Evolutionary conservation across 2,113 vertebrate genomes (phyloP).

Genomic region (Castor canadensis): DNA sequence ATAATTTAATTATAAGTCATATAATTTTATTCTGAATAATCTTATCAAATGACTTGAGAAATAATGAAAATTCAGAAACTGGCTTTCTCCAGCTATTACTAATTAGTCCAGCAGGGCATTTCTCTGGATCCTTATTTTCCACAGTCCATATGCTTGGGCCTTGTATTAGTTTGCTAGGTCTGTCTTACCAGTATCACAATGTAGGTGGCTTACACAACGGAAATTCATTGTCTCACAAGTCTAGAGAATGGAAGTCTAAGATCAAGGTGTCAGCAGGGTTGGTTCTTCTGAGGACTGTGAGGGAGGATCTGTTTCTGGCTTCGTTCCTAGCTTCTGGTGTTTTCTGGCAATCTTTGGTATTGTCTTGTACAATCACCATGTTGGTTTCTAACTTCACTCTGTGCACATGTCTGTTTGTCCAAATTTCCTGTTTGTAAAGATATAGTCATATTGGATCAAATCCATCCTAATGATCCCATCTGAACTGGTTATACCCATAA

Average conservation of each 20-base stretch:
- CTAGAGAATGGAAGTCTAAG: neutral
- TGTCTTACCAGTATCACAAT: neutral
- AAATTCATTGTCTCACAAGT: neutral
- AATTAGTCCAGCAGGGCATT: neutral
- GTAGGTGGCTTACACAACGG: neutral
- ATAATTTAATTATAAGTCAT: neutral
- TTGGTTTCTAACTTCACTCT: neutral
- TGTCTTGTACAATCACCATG: neutral
- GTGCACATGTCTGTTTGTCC: neutral
- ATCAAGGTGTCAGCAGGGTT: neutral
- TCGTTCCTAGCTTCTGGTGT: neutral
- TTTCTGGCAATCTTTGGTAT: neutral
- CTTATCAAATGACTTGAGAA: neutral
- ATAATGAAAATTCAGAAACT: conserved; percentile 19
- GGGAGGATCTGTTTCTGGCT: neutral
- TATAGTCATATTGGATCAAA: neutral
- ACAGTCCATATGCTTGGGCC: neutral
- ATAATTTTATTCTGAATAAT: conserved; percentile 46
- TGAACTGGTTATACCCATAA: neutral
- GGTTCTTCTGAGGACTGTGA: neutral
- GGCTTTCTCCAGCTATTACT: neutral
- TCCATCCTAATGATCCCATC: neutral
- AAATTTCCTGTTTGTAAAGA: neutral
- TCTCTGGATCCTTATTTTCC: neutral
- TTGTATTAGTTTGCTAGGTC: neutral